Conservation (phyloP, 2,113 vertebrate species). For the Protobothrops mucrosquamatus region DNA sequence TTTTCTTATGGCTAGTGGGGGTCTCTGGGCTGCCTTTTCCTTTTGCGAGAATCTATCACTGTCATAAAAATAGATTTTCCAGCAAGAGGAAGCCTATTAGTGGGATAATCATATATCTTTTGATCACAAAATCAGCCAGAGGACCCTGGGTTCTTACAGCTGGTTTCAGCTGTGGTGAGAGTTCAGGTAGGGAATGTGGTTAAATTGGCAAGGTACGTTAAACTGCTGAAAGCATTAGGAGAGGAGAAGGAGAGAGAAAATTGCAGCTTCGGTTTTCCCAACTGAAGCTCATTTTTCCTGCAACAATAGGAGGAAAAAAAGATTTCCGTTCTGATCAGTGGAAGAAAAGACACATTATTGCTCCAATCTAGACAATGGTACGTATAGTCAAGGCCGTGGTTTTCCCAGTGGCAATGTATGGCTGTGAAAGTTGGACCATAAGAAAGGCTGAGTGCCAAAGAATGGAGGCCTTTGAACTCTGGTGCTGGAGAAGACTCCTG, state of each 20-base stretch:
- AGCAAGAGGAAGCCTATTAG: slow-evolving; percentile 27
- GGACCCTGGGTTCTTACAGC: slow-evolving; percentile 16
- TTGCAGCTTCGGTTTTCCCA: slow-evolving; percentile 44
- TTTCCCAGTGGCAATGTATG: no score
- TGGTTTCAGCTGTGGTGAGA: slow-evolving; percentile 43
- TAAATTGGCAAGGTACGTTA: slow-evolving; percentile 38
- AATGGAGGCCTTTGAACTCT: no score
- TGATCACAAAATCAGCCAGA: slow-evolving; percentile 38
- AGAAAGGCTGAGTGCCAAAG: no score
- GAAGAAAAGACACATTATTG: slow-evolving; percentile 44
- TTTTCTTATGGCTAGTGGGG: slow-evolving; percentile 41
- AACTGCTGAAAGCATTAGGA: slow-evolving; percentile 36
- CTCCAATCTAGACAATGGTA: neutral
- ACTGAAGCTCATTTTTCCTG: slow-evolving; percentile 48
- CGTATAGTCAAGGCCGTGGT: no score
- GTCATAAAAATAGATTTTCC: slow-evolving; percentile 45
- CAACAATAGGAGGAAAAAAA: neutral
- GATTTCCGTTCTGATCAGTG: slow-evolving; percentile 53
- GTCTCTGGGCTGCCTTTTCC: slow-evolving; percentile 55
- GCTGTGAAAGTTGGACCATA: no score
- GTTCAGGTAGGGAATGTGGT: slow-evolving; percentile 35
- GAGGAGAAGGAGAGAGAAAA: slow-evolving; percentile 38
- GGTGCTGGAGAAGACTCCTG: no score
- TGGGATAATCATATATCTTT: slow-evolving; percentile 41
- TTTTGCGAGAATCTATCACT: slow-evolving; percentile 44